Percentiles rank a stretch among this genome's conserved stretches.
These are phyloP conservation scores for Psilopsiagon aymara DNA, from an alignment of 2,113 vertebrate species.

Conservation along the genomic window DNA sequence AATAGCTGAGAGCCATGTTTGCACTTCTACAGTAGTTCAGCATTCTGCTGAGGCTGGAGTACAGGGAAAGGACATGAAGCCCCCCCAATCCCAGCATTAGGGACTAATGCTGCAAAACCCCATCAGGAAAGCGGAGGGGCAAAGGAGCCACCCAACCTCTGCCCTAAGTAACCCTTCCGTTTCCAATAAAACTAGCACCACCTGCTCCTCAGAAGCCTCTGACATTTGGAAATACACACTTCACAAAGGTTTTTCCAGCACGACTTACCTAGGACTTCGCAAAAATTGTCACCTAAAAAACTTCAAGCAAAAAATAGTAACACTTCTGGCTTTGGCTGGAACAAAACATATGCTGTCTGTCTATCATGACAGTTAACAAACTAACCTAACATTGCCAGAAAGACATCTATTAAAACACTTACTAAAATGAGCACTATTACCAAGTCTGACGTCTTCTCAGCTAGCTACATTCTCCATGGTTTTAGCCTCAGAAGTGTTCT, in stretches of 20 bases:
- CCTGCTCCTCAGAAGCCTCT: background rate
- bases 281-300: background rate
- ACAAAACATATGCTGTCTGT: background rate
- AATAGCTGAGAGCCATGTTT: background rate
- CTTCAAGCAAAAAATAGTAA: constrained; percentile 34
- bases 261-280: background rate
- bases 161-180: background rate
- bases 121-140: background rate
- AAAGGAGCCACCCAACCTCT: background rate
- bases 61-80: background rate
- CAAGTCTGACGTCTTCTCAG: background rate
- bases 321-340: background rate
- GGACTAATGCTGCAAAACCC: background rate
- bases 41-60: background rate
- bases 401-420: background rate
- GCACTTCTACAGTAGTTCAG: background rate
- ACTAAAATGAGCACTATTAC: background rate
- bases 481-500: background rate
- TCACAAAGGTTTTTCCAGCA: background rate
- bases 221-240: background rate
- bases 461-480: background rate
- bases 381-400: background rate
- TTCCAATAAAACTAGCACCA: background rate
- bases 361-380: background rate
- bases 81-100: background rate